phyloP scores from a whole-genome alignment of 2,797 vertebrate species.

The Channa striata region DNA sequence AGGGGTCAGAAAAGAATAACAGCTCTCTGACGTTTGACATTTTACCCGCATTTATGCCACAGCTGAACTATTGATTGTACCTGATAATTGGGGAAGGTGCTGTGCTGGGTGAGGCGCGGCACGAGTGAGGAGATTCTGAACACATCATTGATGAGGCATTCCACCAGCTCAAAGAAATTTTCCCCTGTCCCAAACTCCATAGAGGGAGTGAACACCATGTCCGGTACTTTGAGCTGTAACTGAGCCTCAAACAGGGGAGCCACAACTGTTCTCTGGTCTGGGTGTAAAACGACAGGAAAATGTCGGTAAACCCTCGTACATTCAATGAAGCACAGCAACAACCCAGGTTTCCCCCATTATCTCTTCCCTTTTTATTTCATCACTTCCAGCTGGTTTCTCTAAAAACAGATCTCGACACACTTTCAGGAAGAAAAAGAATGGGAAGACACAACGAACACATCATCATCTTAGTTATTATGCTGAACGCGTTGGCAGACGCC shows the following conservation, averaged over 20 bases:
- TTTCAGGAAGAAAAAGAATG: no score
- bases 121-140: conserved; percentile 89
- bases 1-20: not conserved
- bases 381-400: no score
- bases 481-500: no score
- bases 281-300: not conserved
- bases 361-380: no score
- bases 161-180: conserved; percentile 87
- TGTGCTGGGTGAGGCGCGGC: conserved; percentile 84
- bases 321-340: no score
- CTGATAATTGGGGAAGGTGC: conserved; percentile 88
- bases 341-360: no score
- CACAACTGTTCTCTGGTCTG: conserved; percentile 84
- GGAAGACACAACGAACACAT: no score
- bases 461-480: no score
- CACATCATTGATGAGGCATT: conserved; percentile 86
- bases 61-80: conserved; percentile 68
- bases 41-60: not conserved
- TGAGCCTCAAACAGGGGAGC: conserved; percentile 90
- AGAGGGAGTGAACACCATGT: conserved; percentile 90
- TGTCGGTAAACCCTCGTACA: no score
- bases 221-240: conserved; percentile 87
- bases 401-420: no score
- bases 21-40: not conserved
- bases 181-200: conserved; percentile 84